phyloP scores from a whole-genome alignment of 2,888 invertebrate genomes.

The Meiosimyza decipiens region DNA sequence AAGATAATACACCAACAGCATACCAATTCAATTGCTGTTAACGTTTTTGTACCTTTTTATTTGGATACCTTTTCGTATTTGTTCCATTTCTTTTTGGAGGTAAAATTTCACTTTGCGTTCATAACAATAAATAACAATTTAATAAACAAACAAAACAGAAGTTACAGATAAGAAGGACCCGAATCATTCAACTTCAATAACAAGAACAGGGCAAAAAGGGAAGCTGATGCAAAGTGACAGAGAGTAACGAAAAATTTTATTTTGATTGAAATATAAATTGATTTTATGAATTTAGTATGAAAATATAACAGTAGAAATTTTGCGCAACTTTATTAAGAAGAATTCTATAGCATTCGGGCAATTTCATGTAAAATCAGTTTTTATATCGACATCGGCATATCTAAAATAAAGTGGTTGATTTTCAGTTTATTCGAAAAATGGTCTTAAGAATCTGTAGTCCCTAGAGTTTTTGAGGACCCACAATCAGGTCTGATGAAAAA shows the following conservation, averaged over 20 bases:
- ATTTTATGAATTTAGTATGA: slow-evolving; percentile 62
- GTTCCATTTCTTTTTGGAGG: slow-evolving; percentile 1
- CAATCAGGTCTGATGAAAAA: no score
- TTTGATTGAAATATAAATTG: slow-evolving; percentile 63
- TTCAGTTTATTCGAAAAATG: no score
- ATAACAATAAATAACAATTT: slow-evolving; percentile 40
- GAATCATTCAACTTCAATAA: slow-evolving; percentile 16
- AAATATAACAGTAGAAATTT: slow-evolving; percentile 53
- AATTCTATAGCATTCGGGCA: not conserved
- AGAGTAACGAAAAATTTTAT: slow-evolving; percentile 46
- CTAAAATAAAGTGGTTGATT: no score
- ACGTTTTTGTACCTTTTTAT: not conserved
- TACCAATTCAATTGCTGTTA: not conserved
- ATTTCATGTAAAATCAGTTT: not conserved
- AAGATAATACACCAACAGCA: not conserved
- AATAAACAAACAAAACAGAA: slow-evolving; percentile 33
- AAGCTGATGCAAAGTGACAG: slow-evolving; percentile 13
- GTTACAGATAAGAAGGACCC: not conserved
- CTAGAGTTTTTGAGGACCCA: no score
- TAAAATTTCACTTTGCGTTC: slow-evolving; percentile 35
- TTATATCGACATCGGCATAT: no score
- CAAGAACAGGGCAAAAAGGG: not conserved
- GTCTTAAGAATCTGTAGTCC: no score
- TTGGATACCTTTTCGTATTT: not conserved
- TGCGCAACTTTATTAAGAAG: slow-evolving; percentile 34